phyloP scores from a whole-genome alignment of 2,888 invertebrate genomes.

The Ormia ochracea region DNA sequence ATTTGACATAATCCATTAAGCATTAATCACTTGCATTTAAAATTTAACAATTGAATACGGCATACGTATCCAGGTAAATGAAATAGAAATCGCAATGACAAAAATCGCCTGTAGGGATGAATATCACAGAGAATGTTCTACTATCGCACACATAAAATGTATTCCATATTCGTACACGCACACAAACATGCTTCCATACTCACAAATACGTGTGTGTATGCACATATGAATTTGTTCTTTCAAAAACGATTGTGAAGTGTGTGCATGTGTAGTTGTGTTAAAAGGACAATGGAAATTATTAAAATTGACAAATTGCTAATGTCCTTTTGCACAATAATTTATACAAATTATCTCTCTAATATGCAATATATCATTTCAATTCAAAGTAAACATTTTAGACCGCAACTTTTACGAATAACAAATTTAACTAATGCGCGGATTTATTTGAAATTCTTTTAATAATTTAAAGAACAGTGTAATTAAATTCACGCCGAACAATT shows the following conservation, averaged over 20 bases:
- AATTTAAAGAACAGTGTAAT: too few species aligned
- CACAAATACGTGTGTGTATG: neutral
- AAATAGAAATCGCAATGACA: conserved; percentile 21
- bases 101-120: conserved; percentile 49
- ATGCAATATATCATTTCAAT: conserved; percentile 11
- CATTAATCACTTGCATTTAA: conserved; percentile 66
- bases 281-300: conserved; percentile 33
- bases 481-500: too few species aligned
- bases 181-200: neutral
- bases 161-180: neutral
- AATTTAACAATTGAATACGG: conserved; percentile 47
- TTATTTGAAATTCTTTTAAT: too few species aligned
- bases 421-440: conserved; percentile 19
- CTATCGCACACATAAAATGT: neutral
- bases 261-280: neutral
- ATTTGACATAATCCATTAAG: conserved; percentile 71
- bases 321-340: conserved; percentile 17
- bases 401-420: conserved; percentile 39
- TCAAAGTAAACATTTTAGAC: conserved; percentile 8
- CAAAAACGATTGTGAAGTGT: too few species aligned
- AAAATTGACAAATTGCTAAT: conserved; percentile 45
- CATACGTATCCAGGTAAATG: conserved; percentile 41
- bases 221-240: too few species aligned
- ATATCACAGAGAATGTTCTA: conserved; percentile 33
- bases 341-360: conserved; percentile 14